phyloP scores from a whole-genome alignment of 2,113 vertebrate species.

The Oncorhynchus clarkii region DNA sequence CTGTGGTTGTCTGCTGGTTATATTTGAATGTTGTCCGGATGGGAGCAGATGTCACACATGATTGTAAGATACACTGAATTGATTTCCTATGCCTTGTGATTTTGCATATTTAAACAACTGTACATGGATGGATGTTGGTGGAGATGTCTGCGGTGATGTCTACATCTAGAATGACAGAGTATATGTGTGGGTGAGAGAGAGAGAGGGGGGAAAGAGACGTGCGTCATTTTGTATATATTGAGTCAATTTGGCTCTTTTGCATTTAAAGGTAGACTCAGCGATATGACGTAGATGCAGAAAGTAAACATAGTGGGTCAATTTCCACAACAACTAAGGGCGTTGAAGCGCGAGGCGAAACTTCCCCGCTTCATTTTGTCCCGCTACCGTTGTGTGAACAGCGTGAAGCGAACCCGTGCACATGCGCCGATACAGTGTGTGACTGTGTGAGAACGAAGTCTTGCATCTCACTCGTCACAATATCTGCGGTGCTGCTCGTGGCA shows the following conservation, averaged over 20 bases:
- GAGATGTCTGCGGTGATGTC: background rate
- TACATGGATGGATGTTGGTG: slow-evolving; percentile 39
- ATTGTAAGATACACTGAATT: slow-evolving; percentile 48
- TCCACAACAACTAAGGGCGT: too few species aligned
- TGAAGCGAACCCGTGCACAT: too few species aligned
- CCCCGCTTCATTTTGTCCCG: too few species aligned
- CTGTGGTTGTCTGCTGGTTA: slow-evolving; percentile 15
- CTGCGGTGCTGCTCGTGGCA: too few species aligned
- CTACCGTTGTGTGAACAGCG: too few species aligned
- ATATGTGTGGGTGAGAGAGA: slow-evolving; percentile 27
- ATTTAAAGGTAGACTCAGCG: background rate
- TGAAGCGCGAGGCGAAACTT: too few species aligned
- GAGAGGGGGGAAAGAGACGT: background rate
- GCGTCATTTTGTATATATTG: too few species aligned
- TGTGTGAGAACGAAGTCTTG: too few species aligned
- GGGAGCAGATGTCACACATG: slow-evolving; percentile 33
- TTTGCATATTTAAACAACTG: slow-evolving; percentile 60
- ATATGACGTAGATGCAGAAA: too few species aligned
- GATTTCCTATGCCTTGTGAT: slow-evolving; percentile 46
- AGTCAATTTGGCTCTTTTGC: background rate
- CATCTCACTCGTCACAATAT: too few species aligned
- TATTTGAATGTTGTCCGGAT: slow-evolving; percentile 27
- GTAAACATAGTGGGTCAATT: too few species aligned
- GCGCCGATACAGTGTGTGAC: too few species aligned
- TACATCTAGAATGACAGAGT: background rate